Evolutionary conservation across 2,888 invertebrate genomes (phyloP).

Genomic region (Onchidella celtica): DNA sequence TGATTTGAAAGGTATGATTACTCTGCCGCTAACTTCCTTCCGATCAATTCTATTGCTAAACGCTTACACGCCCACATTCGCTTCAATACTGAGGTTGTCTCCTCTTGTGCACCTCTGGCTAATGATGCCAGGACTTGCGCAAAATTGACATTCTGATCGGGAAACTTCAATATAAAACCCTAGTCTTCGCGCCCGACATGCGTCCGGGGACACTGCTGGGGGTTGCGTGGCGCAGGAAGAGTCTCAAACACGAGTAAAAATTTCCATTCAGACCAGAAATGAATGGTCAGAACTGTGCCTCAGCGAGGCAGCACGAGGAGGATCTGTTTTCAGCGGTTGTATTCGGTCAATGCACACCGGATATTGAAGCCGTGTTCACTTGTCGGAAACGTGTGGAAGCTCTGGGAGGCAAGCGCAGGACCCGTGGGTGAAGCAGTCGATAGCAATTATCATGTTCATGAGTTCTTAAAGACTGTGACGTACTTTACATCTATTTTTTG

Average conservation of each 20-base stretch:
- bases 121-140: too few relatives aligned
- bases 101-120: not conserved
- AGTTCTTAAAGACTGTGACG: not conserved
- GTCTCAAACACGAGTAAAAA: not conserved
- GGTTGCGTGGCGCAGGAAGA: not conserved
- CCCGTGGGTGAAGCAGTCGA: not conserved
- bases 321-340: conserved; percentile 7
- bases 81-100: too few relatives aligned
- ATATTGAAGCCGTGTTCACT: conserved; percentile 26
- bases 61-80: too few relatives aligned
- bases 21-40: too few relatives aligned
- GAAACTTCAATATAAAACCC: not conserved
- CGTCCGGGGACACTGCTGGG: not conserved
- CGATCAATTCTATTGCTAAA: too few relatives aligned
- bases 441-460: not conserved
- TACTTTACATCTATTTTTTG: too few relatives aligned
- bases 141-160: not conserved
- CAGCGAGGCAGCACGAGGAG: not conserved
- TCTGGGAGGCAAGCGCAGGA: not conserved
- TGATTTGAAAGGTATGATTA: too few relatives aligned
- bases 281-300: conserved; percentile 17
- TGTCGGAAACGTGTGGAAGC: conserved; percentile 7
- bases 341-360: conserved; percentile 32
- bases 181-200: not conserved
- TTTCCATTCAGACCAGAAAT: conserved; percentile 24